Percentiles rank a stretch among this genome's conserved stretches.
Evolutionary conservation across 1,140 invertebrate species (phyloP).

Genomic region (Ganaspis sp.): DNA sequence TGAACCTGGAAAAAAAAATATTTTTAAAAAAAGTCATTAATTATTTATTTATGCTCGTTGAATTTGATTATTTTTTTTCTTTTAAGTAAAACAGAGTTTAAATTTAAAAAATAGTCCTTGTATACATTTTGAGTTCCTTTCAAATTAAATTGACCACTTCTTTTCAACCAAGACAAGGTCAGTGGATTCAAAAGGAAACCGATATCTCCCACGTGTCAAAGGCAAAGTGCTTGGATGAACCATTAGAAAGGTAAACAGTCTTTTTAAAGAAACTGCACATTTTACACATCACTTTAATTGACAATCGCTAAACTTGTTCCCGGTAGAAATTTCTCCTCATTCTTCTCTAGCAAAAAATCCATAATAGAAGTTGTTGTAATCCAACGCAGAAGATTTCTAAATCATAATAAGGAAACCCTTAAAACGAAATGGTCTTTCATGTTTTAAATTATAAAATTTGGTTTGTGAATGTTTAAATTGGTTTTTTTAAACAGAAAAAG

Average conservation of each 20-base stretch:
- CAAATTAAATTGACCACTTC: not conserved
- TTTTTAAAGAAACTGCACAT: slow-evolving; percentile 1
- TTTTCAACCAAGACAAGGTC: not conserved
- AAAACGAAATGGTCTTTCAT: too few species aligned
- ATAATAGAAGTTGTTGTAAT: too few species aligned
- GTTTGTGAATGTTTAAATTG: too few species aligned
- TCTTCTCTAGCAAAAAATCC: not conserved
- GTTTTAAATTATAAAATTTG: too few species aligned
- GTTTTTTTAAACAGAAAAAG: too few species aligned
- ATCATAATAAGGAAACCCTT: too few species aligned
- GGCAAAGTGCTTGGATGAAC: not conserved
- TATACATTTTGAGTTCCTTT: not conserved
- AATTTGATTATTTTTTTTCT: too few species aligned
- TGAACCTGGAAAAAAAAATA: not conserved
- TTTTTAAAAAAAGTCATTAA: too few species aligned
- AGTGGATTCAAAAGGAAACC: not conserved
- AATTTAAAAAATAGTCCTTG: not conserved
- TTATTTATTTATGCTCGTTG: too few species aligned
- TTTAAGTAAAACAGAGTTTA: too few species aligned
- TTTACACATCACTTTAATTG: slow-evolving; percentile 12
- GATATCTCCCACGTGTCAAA: slow-evolving; percentile 17
- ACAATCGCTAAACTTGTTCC: not conserved
- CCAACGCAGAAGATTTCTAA: too few species aligned
- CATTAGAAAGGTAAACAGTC: slow-evolving; percentile 15
- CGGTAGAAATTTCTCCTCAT: not conserved